A percentile compares a stretch with the other conserved stretches of the same genome.
Conservation (phyloP, 2,888 invertebrate species). For the Linnaemya vulpina region DNA sequence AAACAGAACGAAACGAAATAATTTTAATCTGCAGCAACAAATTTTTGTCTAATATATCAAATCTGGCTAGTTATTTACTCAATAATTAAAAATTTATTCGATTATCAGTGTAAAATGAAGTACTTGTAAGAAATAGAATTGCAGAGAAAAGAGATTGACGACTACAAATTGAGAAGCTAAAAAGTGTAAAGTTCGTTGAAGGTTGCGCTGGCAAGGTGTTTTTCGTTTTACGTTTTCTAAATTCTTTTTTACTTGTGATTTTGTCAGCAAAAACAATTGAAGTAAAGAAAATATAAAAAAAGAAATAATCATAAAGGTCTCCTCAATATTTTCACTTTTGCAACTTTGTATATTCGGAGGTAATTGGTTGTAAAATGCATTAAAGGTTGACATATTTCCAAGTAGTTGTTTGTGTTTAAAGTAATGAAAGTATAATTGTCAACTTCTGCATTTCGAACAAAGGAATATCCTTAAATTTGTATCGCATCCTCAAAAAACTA, state of each 20-base stretch:
- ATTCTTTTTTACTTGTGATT: conserved; percentile 34
- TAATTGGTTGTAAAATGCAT: neutral
- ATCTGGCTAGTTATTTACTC: conserved; percentile 1
- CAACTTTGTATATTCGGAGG: neutral
- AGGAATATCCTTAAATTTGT: neutral
- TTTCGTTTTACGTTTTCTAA: conserved; percentile 45
- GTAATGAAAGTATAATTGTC: neutral
- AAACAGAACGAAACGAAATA: conserved; percentile 39
- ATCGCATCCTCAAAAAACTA: conserved; percentile 11
- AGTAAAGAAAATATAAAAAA: conserved; percentile 1
- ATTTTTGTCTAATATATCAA: conserved; percentile 13
- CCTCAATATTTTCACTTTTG: neutral
- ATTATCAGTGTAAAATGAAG: conserved; percentile 7
- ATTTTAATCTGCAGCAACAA: conserved; percentile 47
- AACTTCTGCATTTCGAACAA: no score
- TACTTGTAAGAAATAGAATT: neutral
- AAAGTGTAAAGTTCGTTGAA: conserved; percentile 76
- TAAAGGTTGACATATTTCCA: no score
- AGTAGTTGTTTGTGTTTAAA: neutral
- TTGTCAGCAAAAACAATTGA: conserved; percentile 35
- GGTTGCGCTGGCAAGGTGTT: conserved; percentile 68
- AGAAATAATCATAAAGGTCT: neutral
- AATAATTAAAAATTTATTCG: conserved; percentile 1
- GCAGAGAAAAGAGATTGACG: conserved; percentile 9
- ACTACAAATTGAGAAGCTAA: conserved; percentile 67